Base-by-base conservation (phyloP, 2,888 invertebrate genomes). In the Eulithis prunata region DNA sequence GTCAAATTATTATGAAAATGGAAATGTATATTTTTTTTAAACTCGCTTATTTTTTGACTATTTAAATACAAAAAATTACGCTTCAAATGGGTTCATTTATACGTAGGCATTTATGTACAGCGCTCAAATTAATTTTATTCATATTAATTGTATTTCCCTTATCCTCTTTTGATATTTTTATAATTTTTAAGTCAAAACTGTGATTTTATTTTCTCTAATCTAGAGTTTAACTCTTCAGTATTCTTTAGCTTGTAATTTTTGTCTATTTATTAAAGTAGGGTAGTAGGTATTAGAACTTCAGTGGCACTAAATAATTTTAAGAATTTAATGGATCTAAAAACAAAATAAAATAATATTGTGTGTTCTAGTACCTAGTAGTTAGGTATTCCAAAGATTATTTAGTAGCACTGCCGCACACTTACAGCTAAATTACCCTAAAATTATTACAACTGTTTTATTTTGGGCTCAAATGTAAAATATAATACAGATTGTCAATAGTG, bases 171-270 rank as follows among this genome's bases (percentile, higher is more conserved):
- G 41, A 63, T 41, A 49, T 47, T 60, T 61, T 57, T 53, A 58
- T 59, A n/a, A 57, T 62, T 58, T 66, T 38, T 53, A 60, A 53
- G 52, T 63, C n/a, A 8, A 55, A 62, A n/a, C 69, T 69, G 69
- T 69, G 69, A 69, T 69, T 69, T 67, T 58, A 54, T 58, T 66
- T 64, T 54, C 52, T 55, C 47, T 59, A 57, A 53, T 14, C 54
- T 60, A 57, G 55, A 56, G 57, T 60, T 46, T 45, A 64, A 66
- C 59, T 64, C 66, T 56, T 64, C 69, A 70, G 71, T 71, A 67
- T 73, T 73, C 68, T 59, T 52, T 32, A 28, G 53, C n/a, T n/a
- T n/a, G 21, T 67, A 64, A 36, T 62, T 62, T 56, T 13, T 62
- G 57, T 66, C 13, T 68, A 51, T 51, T 55, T 62, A 32, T 59